phyloP scores from a whole-genome alignment of 2,797 vertebrate species.

The Babyrousa celebensis region DNA sequence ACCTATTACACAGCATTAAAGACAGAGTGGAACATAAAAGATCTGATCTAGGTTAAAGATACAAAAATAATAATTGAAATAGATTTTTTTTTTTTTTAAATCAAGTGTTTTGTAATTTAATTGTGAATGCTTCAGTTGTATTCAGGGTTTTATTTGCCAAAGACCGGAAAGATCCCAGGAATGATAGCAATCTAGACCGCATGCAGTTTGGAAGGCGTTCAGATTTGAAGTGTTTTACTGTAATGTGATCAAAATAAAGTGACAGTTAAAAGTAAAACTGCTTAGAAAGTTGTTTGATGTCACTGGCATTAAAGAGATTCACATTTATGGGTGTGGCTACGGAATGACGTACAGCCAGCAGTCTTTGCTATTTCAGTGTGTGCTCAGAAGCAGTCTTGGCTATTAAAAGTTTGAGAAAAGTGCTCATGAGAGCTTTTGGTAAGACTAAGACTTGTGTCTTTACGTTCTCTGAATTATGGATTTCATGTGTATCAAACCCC shows the following conservation, averaged over 20 bases:
- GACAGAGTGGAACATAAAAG: background rate
- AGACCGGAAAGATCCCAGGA: slow-evolving; percentile 33
- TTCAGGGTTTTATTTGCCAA: slow-evolving; percentile 65
- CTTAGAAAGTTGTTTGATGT: slow-evolving; percentile 61
- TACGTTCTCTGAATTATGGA: background rate
- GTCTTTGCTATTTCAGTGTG: background rate
- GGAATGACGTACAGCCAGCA: background rate
- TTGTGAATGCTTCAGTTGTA: slow-evolving; percentile 66
- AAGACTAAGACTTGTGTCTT: background rate
- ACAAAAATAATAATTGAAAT: slow-evolving; percentile 50
- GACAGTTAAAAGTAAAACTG: slow-evolving; percentile 70
- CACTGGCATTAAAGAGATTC: background rate
- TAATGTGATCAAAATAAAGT: slow-evolving; percentile 56
- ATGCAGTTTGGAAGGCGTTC: background rate
- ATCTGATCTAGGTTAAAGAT: slow-evolving; percentile 9
- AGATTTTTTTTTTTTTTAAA: slow-evolving; percentile 57
- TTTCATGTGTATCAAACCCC: background rate
- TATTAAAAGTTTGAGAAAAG: background rate
- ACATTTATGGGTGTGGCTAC: slow-evolving; percentile 31
- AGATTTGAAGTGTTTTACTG: slow-evolving; percentile 21
- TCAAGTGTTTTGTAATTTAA: slow-evolving; percentile 64
- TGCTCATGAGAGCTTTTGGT: background rate
- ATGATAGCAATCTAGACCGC: background rate
- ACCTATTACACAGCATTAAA: background rate
- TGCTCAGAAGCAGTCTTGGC: slow-evolving; percentile 6